A percentile compares a stretch with the other conserved stretches of the same genome.
These are phyloP conservation scores for Datnioides undecimradiatus DNA, from an alignment of 2,113 vertebrate species.

Conservation along the genomic window DNA sequence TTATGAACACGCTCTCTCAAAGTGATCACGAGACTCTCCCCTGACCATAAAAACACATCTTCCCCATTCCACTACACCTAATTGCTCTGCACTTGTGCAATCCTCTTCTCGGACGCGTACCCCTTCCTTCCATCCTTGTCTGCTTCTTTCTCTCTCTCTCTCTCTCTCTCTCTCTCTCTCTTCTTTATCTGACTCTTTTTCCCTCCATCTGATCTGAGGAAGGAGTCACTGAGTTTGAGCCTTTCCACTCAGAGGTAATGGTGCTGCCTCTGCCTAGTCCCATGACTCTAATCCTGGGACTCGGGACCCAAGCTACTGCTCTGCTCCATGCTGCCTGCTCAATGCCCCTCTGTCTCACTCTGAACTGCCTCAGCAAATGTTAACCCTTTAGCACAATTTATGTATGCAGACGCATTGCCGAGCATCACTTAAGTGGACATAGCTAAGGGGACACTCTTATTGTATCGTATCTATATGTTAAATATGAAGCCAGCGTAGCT, in stretches of 20 bases:
- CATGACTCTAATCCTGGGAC: slow-evolving; percentile 83
- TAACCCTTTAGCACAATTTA: slow-evolving; percentile 61
- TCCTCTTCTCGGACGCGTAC: slow-evolving; percentile 29
- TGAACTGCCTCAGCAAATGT: slow-evolving; percentile 43
- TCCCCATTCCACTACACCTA: slow-evolving; percentile 59
- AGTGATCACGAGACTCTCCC: slow-evolving; percentile 68
- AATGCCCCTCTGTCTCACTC: slow-evolving; percentile 65
- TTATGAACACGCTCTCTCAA: slow-evolving; percentile 62
- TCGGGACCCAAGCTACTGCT: slow-evolving; percentile 69
- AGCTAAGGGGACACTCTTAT: no score
- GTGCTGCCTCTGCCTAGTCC: slow-evolving; percentile 79
- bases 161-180: slow-evolving; percentile 50
- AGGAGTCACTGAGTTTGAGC: slow-evolving; percentile 80
- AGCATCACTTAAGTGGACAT: background rate
- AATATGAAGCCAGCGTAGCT: no score
- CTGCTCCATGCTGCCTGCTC: slow-evolving; percentile 62
- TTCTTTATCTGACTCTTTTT: slow-evolving; percentile 48
- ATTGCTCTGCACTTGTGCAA: slow-evolving; percentile 66
- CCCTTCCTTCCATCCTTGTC: slow-evolving; percentile 23
- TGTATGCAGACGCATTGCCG: slow-evolving; percentile 27
- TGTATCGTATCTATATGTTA: no score
- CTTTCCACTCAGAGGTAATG: slow-evolving; percentile 75
- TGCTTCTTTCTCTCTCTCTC: slow-evolving; percentile 35
- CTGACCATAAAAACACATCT: slow-evolving; percentile 62
- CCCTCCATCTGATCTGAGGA: slow-evolving; percentile 67